These are phyloP conservation scores for Takifugu rubripes DNA, from an alignment of 2,797 vertebrate species.

Conservation along the genomic window DNA sequence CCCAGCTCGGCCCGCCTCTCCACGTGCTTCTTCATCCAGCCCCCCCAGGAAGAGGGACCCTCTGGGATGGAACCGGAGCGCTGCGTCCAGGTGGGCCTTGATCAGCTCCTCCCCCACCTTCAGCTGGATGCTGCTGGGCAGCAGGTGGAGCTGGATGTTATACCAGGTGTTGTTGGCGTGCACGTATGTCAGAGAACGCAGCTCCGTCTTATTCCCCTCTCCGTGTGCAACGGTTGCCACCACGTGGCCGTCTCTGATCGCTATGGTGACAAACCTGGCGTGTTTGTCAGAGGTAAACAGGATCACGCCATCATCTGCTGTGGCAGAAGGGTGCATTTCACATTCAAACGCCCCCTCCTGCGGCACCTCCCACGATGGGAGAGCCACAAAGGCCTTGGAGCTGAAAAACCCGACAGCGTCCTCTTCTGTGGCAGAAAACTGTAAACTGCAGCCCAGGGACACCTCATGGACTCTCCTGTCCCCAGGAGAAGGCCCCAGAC, in stretches of 20 bases:
- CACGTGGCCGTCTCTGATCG: slow-evolving; percentile 79
- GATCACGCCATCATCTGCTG: slow-evolving; percentile 75
- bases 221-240: slow-evolving; percentile 72
- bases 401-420: slow-evolving; percentile 88
- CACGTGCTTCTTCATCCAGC: slow-evolving; percentile 64
- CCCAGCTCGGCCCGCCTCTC: slow-evolving; percentile 64
- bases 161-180: slow-evolving; percentile 79
- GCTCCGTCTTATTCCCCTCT: slow-evolving; percentile 61
- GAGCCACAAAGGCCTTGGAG: slow-evolving; percentile 82
- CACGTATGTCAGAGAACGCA: slow-evolving; percentile 74
- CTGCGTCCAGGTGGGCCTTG: slow-evolving; percentile 62
- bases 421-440: slow-evolving; percentile 84
- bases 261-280: slow-evolving; percentile 81
- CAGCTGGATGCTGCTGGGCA: slow-evolving; percentile 73
- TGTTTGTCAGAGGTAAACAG: slow-evolving; percentile 78
- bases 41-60: slow-evolving; percentile 84
- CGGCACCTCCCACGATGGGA: slow-evolving; percentile 76
- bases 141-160: slow-evolving; percentile 74
- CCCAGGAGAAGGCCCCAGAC: slow-evolving; percentile 79
- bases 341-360: slow-evolving; percentile 77
- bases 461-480: slow-evolving; percentile 83
- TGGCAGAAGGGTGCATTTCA: slow-evolving; percentile 72
- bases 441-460: slow-evolving; percentile 82
- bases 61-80: slow-evolving; percentile 63
- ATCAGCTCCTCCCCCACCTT: slow-evolving; percentile 77